These are phyloP conservation scores for Berghia stephanieae DNA, from an alignment of 1,140 invertebrate genomes.

Conservation along the genomic window DNA sequence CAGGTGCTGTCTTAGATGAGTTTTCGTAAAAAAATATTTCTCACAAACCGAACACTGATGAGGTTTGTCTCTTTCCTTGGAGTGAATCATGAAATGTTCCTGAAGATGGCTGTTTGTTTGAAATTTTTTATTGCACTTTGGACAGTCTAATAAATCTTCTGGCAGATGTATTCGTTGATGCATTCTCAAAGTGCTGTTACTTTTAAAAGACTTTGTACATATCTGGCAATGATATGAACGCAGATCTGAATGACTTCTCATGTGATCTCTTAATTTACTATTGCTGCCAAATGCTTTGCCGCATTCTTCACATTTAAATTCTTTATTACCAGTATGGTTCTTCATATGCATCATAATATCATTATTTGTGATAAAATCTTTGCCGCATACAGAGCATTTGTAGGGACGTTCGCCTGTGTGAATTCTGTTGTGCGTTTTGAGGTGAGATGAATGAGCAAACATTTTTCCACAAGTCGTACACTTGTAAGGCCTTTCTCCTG, in stretches of 20 bases:
- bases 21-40: no score
- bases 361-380: background rate
- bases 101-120: no score
- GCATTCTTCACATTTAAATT: background rate
- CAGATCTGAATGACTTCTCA: background rate
- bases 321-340: background rate
- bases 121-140: no score
- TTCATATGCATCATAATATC: background rate
- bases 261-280: background rate
- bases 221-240: no score
- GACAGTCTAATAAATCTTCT: no score
- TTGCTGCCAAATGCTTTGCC: background rate
- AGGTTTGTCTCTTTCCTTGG: no score
- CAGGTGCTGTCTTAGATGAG: background rate
- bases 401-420: conserved; percentile 13
- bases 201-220: no score
- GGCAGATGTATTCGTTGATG: no score
- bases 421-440: background rate
- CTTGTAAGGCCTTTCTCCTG: background rate
- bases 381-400: background rate
- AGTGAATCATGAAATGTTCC: no score
- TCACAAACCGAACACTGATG: no score
- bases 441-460: background rate
- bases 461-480: background rate
- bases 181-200: no score